These are phyloP conservation scores for Oryzias woworae DNA, from an alignment of 2,113 vertebrate species.

Conservation along the genomic window DNA sequence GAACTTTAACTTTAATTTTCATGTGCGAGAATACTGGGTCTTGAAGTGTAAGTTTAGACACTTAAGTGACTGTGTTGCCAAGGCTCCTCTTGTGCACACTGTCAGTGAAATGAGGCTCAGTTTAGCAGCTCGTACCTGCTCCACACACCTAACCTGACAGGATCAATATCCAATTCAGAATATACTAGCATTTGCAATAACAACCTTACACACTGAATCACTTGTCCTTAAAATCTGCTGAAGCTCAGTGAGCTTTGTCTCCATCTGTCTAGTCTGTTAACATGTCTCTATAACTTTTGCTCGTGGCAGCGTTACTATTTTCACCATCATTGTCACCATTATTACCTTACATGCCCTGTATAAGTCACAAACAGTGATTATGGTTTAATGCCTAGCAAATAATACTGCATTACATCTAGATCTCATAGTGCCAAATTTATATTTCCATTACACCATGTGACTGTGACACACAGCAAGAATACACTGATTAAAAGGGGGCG, in stretches of 20 bases:
- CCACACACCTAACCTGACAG: conserved; percentile 34
- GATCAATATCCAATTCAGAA: conserved; percentile 77
- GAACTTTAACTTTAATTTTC: background rate
- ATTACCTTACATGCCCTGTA: background rate
- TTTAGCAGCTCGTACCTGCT: conserved; percentile 42
- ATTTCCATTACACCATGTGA: too few species aligned
- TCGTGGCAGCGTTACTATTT: background rate
- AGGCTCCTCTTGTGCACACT: background rate
- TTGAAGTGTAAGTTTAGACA: conserved; percentile 16
- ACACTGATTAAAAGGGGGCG: too few species aligned
- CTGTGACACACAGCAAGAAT: too few species aligned
- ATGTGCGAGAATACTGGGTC: conserved; percentile 13
- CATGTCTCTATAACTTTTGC: conserved; percentile 30
- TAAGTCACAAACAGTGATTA: background rate
- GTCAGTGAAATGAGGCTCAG: conserved; percentile 39
- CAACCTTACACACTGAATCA: conserved; percentile 41
- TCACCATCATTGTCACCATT: background rate
- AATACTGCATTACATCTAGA: too few species aligned
- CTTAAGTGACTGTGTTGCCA: conserved; percentile 23
- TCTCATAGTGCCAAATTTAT: too few species aligned
- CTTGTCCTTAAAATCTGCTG: conserved; percentile 55
- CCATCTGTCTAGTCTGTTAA: conserved; percentile 39
- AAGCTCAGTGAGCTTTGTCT: conserved; percentile 42
- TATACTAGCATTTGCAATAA: conserved; percentile 58
- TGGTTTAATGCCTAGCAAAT: background rate